Percentiles rank a stretch among this genome's conserved stretches.
These are phyloP conservation scores for Venustaconcha ellipsiformis DNA, from an alignment of 1,140 invertebrate species.

Conservation along the genomic window DNA sequence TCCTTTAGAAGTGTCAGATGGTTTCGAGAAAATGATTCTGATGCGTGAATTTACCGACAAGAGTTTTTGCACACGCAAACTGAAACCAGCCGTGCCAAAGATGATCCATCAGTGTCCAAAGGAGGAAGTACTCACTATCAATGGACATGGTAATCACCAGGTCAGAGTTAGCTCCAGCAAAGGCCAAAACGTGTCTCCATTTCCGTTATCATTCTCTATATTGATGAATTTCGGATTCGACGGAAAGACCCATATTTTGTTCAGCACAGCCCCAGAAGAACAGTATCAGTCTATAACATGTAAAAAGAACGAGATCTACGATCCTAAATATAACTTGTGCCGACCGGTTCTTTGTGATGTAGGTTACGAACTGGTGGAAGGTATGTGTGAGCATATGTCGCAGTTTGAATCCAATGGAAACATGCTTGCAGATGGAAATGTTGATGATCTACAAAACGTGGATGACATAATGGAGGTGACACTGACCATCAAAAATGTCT, in stretches of 20 bases:
- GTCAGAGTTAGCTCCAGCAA: constrained; percentile 2
- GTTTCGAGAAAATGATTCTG: constrained; percentile 15
- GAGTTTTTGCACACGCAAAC: constrained; percentile 1
- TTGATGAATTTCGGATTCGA: constrained; percentile 69
- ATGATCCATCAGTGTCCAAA: constrained; percentile 24
- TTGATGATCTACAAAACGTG: constrained; percentile 18
- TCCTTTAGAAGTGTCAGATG: constrained; percentile 22
- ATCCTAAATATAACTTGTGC: constrained; percentile 62
- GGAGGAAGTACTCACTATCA: not conserved
- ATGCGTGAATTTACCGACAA: constrained; percentile 12
- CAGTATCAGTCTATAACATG: constrained; percentile 20
- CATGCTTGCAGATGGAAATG: constrained; percentile 3
- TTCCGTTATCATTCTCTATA: constrained; percentile 68
- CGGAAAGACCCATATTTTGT: constrained; percentile 68
- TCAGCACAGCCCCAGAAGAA: constrained; percentile 53
- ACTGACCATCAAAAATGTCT: constrained; percentile 44
- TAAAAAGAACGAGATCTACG: constrained; percentile 50
- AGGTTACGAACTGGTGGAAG: constrained; percentile 37
- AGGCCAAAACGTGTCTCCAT: constrained; percentile 13
- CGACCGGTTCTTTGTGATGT: constrained; percentile 32
- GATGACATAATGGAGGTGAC: constrained; percentile 28
- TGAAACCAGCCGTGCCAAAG: constrained; percentile 4
- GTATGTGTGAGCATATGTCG: constrained; percentile 25
- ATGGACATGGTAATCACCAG: constrained; percentile 1
- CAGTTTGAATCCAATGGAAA: constrained; percentile 4